Base-by-base conservation (phyloP, 2,797 vertebrate genomes). In the Falco biarmicus region DNA sequence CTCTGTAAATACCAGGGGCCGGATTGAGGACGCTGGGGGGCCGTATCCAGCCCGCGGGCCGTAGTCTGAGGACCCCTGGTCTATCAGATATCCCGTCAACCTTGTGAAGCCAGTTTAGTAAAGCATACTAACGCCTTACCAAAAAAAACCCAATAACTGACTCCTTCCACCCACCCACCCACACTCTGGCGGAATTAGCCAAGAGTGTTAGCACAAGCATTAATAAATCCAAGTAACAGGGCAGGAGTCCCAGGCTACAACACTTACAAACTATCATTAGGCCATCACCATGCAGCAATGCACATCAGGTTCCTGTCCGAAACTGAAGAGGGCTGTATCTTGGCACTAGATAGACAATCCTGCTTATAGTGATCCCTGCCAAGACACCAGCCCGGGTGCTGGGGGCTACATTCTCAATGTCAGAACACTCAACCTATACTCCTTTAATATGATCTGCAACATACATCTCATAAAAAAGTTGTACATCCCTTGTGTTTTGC, bases 351-450 rank as follows among this genome's bases (percentile, higher is more conserved):
- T 31, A 13, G 59, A 68, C 34, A 54, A 24, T 21, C 31, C 45
- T 24, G 11, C 60, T 80, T 69, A 61, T 7, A 80, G 32, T 9
- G 16, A 76, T 34, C 37, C 31, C 31, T 43, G 54, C 37, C 53
- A 87, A 71, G 70, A 91, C 10, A 56, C 9, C 17, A 18, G 29
- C 48, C 22, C 48, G 83, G 29, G 18, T 15, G 20, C 48, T 32
- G 21, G 29, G 21, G 28, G 63, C 17, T 11, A 24, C 0, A 0
- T 41, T 48, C 43, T 26, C 28, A 9, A 68, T 19, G 50, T 63
- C 57, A 41, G 18, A 37, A 74, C 3, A 25, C 48, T 32, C 57
- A 20, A 15, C 4, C 2, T 2, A 19, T 41, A 53, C 5, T 31
- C 15, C 25, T 37, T 61, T 56, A 41, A 5, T 17, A 15, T 2